These are phyloP conservation scores for Sternotherus odoratus DNA, from an alignment of 2,797 vertebrate genomes.

Conservation along the genomic window DNA sequence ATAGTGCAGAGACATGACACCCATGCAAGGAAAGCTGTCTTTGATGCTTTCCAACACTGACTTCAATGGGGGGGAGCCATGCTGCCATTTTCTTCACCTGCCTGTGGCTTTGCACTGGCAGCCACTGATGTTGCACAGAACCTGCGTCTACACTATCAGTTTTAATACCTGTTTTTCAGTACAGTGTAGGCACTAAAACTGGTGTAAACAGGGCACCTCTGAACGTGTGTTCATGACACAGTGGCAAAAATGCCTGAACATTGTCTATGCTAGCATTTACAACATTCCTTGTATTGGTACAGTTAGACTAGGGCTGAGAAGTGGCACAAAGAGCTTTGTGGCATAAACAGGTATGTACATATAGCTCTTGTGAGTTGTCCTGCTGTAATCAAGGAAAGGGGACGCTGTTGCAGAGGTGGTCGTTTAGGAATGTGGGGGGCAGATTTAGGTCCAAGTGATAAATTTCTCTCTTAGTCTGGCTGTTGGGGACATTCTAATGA, in stretches of 20 bases:
- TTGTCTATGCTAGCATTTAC: slow-evolving; percentile 32
- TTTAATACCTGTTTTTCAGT: too few relatives aligned
- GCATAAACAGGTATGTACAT: slow-evolving; percentile 35
- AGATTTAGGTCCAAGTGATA: neutral
- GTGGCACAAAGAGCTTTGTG: neutral
- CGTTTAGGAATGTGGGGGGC: neutral
- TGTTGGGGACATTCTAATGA: neutral
- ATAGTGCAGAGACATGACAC: too few relatives aligned
- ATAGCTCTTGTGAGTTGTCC: neutral
- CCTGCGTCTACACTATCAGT: too few relatives aligned
- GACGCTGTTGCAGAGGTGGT: neutral
- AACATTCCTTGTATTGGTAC: slow-evolving; percentile 7
- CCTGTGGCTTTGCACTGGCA: too few relatives aligned
- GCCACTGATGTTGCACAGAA: too few relatives aligned
- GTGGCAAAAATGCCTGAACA: slow-evolving; percentile 19
- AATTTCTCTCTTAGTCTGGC: neutral
- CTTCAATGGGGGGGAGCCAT: too few relatives aligned
- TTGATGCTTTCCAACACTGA: too few relatives aligned
- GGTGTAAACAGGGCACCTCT: neutral
- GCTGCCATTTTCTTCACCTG: too few relatives aligned
- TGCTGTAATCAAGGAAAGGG: slow-evolving; percentile 2
- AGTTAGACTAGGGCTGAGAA: neutral
- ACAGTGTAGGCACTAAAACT: neutral
- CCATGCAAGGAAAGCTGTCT: too few relatives aligned
- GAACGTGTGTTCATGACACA: slow-evolving; percentile 10